Percentiles rank a stretch among this genome's conserved stretches.
phyloP scores from a whole-genome alignment of 2,797 vertebrate species.

The Molothrus aeneus region DNA sequence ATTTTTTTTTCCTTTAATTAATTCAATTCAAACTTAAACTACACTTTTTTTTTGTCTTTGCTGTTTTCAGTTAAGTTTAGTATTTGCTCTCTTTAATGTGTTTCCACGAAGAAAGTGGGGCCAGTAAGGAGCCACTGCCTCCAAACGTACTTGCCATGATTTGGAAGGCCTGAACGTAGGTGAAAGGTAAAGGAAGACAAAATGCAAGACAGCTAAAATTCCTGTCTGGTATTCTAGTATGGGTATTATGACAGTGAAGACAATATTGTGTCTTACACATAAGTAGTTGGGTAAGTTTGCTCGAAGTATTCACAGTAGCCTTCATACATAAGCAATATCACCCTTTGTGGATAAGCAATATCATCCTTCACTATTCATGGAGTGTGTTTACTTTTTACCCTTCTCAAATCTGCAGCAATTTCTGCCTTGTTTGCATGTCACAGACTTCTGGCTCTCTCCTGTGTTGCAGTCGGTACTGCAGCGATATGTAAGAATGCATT shows the following conservation, averaged over 20 bases:
- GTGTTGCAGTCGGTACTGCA: neutral
- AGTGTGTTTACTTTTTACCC: neutral
- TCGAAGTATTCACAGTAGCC: neutral
- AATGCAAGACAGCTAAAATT: neutral
- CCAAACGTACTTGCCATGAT: neutral
- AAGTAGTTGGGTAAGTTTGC: neutral
- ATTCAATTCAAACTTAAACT: neutral
- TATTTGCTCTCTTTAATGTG: neutral
- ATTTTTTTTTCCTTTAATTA: neutral
- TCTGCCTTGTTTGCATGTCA: neutral
- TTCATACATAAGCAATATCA: neutral
- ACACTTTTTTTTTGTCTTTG: neutral
- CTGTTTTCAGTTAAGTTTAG: neutral
- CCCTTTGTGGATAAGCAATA: neutral
- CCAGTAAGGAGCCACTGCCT: neutral
- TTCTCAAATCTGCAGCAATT: constrained; percentile 14
- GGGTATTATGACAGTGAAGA: no score
- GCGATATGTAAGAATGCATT: neutral
- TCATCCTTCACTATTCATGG: neutral
- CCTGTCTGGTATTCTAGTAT: neutral
- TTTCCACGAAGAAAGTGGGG: neutral
- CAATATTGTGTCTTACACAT: neutral
- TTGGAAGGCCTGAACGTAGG: neutral
- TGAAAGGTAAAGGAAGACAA: neutral
- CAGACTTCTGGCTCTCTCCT: neutral